Evolutionary conservation across 2,888 invertebrate species (phyloP), one percentile per base, ranked within the genome.

Genomic region (Seira sanloemensis): DNA sequence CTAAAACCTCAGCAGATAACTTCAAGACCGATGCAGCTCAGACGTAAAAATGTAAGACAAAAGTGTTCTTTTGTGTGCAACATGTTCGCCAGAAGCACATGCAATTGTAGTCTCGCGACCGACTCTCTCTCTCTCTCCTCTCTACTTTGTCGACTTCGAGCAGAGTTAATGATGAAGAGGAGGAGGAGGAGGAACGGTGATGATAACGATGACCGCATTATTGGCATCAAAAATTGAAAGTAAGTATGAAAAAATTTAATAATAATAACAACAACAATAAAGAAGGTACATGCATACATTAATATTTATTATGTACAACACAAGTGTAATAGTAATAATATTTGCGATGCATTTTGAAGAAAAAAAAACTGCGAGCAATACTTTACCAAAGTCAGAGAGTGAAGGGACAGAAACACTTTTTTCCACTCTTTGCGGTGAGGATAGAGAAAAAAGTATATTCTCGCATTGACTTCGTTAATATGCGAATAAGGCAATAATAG

Each of bases 191-290:
- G 25, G 24, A 21, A 37, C 46, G 71, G 69, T 26, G 75, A 76
- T 73, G 74, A 67, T 71, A 54, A 76, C 65, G 77, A 78, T 85
- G 85, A 85, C 80, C 81, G 85, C 85, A 85, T 81, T 85, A 84
- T 84, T 84, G 84, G 85, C 77, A 77, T 81, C 68, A 73, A 85
- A 85, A 85, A 85, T 79, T 85, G 85, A 85, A 85, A 85, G 85
- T 84, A 79, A 84, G 71, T 46, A 81, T 73, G 37, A 84, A 79
- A 67, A 74, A 75, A 82, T 66, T 73, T 73, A 72, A 78, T 54
- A 76, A 73, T 54, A 73, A 71, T 76, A 77, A 78, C 69, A 78
- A 78, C 78, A 54, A 19, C 50, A 27, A 68, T 68, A 26, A 72
- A 50, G 72, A 46, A 71, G n/a, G 54, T 24, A 54, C 50, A 23